Conservation (phyloP, 2,797 vertebrate species). For the Amphiprion clarkii region DNA sequence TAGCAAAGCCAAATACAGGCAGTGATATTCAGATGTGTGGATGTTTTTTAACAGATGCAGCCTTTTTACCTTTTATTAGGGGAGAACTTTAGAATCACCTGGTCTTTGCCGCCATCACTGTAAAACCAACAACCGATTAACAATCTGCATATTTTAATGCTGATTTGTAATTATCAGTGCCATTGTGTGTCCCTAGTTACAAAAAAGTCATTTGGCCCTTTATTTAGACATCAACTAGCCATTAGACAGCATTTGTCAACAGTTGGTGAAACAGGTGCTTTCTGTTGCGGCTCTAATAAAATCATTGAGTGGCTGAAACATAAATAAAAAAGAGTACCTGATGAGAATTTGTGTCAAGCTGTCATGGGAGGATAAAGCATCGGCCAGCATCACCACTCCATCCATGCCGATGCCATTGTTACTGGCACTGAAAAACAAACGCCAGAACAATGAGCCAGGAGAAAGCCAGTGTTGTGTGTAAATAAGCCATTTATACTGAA, state of each 20-base stretch:
- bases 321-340: constrained; percentile 81
- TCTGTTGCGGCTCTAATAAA: constrained; percentile 1
- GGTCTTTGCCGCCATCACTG: constrained; percentile 79
- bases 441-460: neutral
- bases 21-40: neutral
- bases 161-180: neutral
- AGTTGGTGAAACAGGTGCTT: constrained; percentile 1
- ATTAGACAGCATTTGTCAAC: neutral
- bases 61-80: constrained; percentile 80
- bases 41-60: neutral
- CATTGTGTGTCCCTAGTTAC: neutral
- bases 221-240: neutral
- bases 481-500: neutral
- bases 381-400: constrained; percentile 78
- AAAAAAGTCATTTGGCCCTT: neutral
- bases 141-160: neutral
- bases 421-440: constrained; percentile 82
- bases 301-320: neutral
- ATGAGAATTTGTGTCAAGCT: constrained; percentile 78
- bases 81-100: constrained; percentile 81
- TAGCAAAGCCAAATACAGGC: neutral
- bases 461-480: neutral
- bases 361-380: constrained; percentile 70
- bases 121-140: constrained; percentile 48
- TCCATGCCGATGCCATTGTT: constrained; percentile 84